Evolutionary conservation across 2,113 vertebrate genomes (phyloP), one percentile per base, ranked within the genome.

Genomic region (Gracilinanus agilis): DNA sequence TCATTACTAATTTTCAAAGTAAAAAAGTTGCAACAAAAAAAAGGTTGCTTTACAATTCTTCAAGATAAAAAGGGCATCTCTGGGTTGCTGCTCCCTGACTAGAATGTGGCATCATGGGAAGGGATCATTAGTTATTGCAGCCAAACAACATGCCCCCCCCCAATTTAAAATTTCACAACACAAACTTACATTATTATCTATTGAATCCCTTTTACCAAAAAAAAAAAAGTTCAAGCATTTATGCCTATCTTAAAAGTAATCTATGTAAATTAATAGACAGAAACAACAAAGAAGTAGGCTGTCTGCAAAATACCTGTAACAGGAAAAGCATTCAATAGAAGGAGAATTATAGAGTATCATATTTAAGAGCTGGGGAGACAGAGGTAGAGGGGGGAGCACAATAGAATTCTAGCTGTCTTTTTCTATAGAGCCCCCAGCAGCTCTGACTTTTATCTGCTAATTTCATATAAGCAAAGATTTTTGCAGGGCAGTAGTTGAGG

Each of bases 311-410:
- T 93, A 98, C 96, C 97, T 97, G 96, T 96, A 89, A 94, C 97
- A 97, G 96, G 97, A 94, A 96, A 93, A 93, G 90, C 19, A 96
- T 94, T 97, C 93, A 95, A 97, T 98, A 98, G 97, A 97, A 98
- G 98, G 97, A 93, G 97, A 98, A 98, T 96, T 97, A 96, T 53
- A 96, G 49, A 24, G 96, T 90, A 0, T 44, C 91, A 90, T 55
- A 95, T 58, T 92, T 83, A 92, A 61, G 29, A 93, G 89, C 83
- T 56, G n/a, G n/a, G n/a, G n/a, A n/a, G n/a, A 67, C 53, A 95
- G 96, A 11, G 27, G 29, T 4, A 9, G 24, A 9, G 6, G 55
- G 24, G 9, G 4, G 5, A 44, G 44, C 56, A 25, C 24, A 40
- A 91, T 40, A 58, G 55, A 55, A 23, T 91, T 55, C 55, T 55